These are phyloP conservation scores for Phymatocera aterrima DNA, from an alignment of 2,888 invertebrate genomes.

Conservation along the genomic window DNA sequence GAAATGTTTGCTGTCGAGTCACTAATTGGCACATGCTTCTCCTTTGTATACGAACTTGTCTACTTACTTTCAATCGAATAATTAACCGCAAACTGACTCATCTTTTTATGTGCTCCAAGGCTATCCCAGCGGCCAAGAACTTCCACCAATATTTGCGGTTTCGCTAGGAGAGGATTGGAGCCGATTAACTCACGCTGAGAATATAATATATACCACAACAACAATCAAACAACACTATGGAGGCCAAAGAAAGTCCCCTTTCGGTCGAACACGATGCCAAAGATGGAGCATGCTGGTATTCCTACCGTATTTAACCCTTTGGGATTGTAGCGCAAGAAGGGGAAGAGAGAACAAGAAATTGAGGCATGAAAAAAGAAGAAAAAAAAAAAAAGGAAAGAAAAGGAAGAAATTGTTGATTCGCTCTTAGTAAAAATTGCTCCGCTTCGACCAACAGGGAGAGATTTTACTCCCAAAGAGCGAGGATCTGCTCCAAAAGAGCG, in stretches of 20 bases:
- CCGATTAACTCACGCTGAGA: neutral
- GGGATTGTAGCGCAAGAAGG: too few relatives aligned
- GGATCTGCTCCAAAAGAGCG: too few relatives aligned
- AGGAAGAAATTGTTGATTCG: too few relatives aligned
- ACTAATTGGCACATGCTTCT: constrained; percentile 18
- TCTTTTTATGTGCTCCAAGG: neutral
- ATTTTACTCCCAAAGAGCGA: too few relatives aligned
- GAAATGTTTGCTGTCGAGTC: constrained; percentile 13
- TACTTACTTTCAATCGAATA: constrained; percentile 25
- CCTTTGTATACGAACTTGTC: constrained; percentile 23
- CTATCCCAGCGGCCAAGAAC: constrained; percentile 13
- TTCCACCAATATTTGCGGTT: constrained; percentile 23
- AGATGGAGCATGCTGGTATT: too few relatives aligned
- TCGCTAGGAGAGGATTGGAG: neutral
- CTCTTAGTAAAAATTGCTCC: too few relatives aligned
- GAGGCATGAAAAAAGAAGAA: too few relatives aligned
- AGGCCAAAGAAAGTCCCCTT: neutral
- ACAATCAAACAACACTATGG: neutral
- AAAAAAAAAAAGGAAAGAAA: too few relatives aligned
- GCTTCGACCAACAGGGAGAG: too few relatives aligned
- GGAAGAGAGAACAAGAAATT: too few relatives aligned
- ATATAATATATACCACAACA: too few relatives aligned
- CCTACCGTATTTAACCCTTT: too few relatives aligned
- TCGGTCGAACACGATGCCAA: neutral
- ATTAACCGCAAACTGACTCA: constrained; percentile 36